These are phyloP conservation scores for Condylostylus longicornis DNA, from an alignment of 1,140 invertebrate genomes.

Conservation along the genomic window DNA sequence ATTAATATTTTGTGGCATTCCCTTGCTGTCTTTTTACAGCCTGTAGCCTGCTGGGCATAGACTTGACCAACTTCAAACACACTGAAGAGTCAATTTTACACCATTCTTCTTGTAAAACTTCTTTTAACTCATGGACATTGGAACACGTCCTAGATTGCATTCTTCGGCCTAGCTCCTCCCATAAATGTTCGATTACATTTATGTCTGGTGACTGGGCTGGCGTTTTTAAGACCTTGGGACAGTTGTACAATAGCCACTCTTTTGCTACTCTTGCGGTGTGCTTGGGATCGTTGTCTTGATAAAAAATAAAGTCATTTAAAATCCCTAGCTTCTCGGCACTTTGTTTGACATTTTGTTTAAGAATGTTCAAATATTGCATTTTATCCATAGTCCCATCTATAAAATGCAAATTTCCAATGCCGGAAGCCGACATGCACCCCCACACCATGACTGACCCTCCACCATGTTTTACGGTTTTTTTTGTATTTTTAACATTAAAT, in stretches of 20 bases:
- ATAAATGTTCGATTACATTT: slow-evolving; percentile 13
- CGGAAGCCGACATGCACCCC: slow-evolving; percentile 17
- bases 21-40: too few relatives aligned
- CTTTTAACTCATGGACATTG: background rate
- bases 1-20: too few relatives aligned
- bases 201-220: slow-evolving; percentile 17
- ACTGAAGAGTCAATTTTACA: too few relatives aligned
- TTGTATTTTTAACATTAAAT: slow-evolving; percentile 10
- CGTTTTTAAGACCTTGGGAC: slow-evolving; percentile 10
- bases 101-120: too few relatives aligned
- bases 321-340: slow-evolving; percentile 11
- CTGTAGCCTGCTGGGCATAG: too few relatives aligned
- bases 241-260: slow-evolving; percentile 13
- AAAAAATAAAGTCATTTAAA: slow-evolving; percentile 4
- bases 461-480: slow-evolving; percentile 27
- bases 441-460: slow-evolving; percentile 27
- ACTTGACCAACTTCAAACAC: too few relatives aligned
- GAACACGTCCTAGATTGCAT: background rate
- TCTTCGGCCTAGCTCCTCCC: slow-evolving; percentile 10
- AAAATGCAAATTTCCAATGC: slow-evolving; percentile 15
- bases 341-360: slow-evolving; percentile 11
- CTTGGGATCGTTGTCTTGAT: slow-evolving; percentile 13
- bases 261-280: slow-evolving; percentile 14
- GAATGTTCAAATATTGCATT: slow-evolving; percentile 9
- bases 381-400: slow-evolving; percentile 14